Evolutionary conservation across 2,888 invertebrate species (phyloP), one percentile per base, ranked within the genome.

Genomic region (Scrobipalpa atriplicella): DNA sequence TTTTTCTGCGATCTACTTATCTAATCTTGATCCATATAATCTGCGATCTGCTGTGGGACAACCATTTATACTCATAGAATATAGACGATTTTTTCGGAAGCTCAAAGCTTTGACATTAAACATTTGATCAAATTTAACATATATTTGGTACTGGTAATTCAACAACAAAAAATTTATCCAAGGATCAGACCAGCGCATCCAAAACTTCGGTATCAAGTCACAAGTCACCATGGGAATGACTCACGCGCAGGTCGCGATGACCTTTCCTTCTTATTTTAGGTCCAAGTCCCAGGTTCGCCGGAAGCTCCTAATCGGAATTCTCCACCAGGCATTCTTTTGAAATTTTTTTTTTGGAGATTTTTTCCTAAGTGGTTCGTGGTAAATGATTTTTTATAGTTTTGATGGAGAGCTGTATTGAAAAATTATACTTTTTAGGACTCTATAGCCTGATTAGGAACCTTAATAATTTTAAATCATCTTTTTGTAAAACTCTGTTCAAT

Each of bases 291-390:
- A 29, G 29, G 75, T 75, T 78, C 89, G 83, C 88, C 90, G 91
- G 91, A 91, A 91, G 89, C 87, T 70, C 79, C 87, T 85, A 84
- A 89, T 89, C 85, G 78, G 82, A 83, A 89, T 89, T 87, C 86
- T 77, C 82, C 79, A 75, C 84, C 80, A 29, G 29, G 8, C 38
- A 83, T 86, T 84, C 47, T 47, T 85, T 78, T 74, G 78, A 77
- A 78, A 84, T 83, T 84, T 83, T 75, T n/a, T 75, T 36, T 36
- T 58, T 58, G 29, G 56, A 8, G 10, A 10, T 38, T 76, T 75
- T 74, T 67, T 60, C 36, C 8, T 39, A 29, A 29, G 29, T 29
- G 29, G 29, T 60, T 56, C 54, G 10, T 56, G 21, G 54, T 21
- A 21, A 29, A 10, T 19, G 11, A 11, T 13, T 7, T 47, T 47